Evolutionary conservation across 2,888 invertebrate genomes (phyloP).

Genomic region (Nomada lathburiana): DNA sequence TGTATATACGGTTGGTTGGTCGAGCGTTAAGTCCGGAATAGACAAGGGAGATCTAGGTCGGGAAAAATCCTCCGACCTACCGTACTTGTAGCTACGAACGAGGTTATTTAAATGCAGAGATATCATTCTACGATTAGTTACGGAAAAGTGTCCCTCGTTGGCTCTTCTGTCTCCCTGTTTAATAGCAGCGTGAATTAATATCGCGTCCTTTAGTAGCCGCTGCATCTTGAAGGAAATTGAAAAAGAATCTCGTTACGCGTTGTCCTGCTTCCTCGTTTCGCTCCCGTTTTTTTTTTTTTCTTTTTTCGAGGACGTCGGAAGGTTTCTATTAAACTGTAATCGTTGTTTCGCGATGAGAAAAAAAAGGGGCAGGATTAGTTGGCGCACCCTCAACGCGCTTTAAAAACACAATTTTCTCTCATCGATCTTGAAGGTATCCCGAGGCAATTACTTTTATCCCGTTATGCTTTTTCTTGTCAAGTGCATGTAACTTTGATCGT

Average conservation of each 20-base stretch:
- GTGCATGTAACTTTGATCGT: background rate
- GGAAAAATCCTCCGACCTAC: background rate
- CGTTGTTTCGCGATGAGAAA: conserved; percentile 27
- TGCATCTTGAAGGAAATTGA: conserved; percentile 45
- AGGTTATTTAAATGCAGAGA: conserved; percentile 27
- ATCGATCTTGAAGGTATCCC: conserved; percentile 43
- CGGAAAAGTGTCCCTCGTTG: conserved; percentile 5
- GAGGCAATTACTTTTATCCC: conserved; percentile 36
- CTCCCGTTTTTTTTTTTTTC: background rate
- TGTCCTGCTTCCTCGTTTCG: background rate
- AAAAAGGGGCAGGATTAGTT: conserved; percentile 33
- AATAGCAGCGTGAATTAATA: conserved; percentile 48
- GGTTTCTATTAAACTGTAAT: conserved; percentile 54
- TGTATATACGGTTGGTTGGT: conserved; percentile 11
- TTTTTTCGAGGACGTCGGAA: conserved; percentile 16
- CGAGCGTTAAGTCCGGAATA: conserved; percentile 1
- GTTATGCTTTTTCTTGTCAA: conserved; percentile 23
- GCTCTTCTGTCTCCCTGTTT: conserved; percentile 7
- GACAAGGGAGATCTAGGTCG: background rate
- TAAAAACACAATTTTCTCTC: conserved; percentile 23
- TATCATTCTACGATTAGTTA: conserved; percentile 18
- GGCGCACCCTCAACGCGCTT: background rate
- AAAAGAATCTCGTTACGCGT: conserved; percentile 49
- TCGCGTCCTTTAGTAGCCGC: conserved; percentile 30
- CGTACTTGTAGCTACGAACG: conserved; percentile 2